A percentile compares a stretch with the other conserved stretches of the same genome.
Evolutionary conservation across 1,140 invertebrate genomes (phyloP).

Genomic region (Arctopsyche grandis): DNA sequence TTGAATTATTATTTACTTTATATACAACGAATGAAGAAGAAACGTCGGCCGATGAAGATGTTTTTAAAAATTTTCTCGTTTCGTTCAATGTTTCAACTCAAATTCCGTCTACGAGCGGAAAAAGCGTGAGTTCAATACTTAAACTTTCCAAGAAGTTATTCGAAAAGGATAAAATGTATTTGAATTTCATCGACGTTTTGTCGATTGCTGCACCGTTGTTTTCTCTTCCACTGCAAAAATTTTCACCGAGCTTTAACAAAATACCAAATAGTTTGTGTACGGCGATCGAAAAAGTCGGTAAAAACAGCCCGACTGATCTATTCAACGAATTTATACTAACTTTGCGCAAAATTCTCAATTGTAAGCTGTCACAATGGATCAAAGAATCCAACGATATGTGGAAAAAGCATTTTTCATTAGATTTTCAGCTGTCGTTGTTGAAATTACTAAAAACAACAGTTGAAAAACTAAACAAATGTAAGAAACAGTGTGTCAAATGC

Average conservation of each 20-base stretch:
- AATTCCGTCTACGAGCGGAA: conserved; percentile 31
- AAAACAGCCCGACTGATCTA: too few species aligned
- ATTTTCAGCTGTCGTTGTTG: not conserved
- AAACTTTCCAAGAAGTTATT: not conserved
- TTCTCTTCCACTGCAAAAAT: not conserved
- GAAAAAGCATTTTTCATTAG: not conserved
- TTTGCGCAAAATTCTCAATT: not conserved
- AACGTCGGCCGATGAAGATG: conserved; percentile 11
- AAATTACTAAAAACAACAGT: not conserved
- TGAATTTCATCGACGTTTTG: not conserved
- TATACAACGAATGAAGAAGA: conserved; percentile 16
- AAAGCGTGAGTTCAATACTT: not conserved
- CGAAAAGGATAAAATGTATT: not conserved
- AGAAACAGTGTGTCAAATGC: not conserved
- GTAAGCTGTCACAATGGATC: not conserved
- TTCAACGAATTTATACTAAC: not conserved
- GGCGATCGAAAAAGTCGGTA: not conserved
- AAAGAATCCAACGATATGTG: not conserved
- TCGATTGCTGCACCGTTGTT: not conserved
- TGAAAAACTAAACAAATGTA: not conserved
- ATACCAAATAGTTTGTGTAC: not conserved
- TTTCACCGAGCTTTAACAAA: not conserved
- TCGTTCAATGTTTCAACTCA: conserved; percentile 34
- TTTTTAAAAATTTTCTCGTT: conserved; percentile 38
- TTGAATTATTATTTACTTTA: conserved; percentile 29